Evolutionary conservation across 2,797 vertebrate genomes (phyloP).

Genomic region (Pangasius sanitwongsei): DNA sequence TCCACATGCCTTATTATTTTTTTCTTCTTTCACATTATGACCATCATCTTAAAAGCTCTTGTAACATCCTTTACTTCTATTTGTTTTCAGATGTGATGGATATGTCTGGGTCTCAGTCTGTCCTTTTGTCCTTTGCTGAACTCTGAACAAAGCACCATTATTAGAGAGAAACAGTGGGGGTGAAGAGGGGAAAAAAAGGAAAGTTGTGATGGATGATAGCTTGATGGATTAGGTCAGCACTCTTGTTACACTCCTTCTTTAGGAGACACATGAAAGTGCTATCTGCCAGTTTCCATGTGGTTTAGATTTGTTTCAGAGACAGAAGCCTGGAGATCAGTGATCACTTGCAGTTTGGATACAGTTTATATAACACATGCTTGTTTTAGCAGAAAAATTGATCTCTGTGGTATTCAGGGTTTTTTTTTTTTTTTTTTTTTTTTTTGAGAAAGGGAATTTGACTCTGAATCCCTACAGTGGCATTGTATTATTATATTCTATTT

Average conservation of each 20-base stretch:
- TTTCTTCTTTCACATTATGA: not conserved
- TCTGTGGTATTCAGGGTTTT: not conserved
- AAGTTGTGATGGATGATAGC: conserved; percentile 17
- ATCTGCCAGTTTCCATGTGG: conserved; percentile 33
- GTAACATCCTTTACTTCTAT: not conserved
- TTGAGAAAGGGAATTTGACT: not conserved
- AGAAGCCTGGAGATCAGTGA: not conserved
- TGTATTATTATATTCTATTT: not conserved
- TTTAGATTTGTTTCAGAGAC: conserved; percentile 26
- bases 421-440: not conserved
- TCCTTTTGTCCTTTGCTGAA: conserved; percentile 23
- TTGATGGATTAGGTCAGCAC: conserved; percentile 52
- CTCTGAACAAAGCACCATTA: conserved; percentile 49
- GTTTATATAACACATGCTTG: not conserved
- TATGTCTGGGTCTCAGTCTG: conserved; percentile 7
- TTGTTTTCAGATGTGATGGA: conserved; percentile 5
- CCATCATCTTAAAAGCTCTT: not conserved
- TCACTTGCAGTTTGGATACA: not conserved
- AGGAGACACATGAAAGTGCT: conserved; percentile 39
- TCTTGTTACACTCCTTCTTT: conserved; percentile 42
- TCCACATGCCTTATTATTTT: not conserved
- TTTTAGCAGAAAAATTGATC: not conserved
- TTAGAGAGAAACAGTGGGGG: conserved; percentile 20
- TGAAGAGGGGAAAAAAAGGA: conserved; percentile 10
- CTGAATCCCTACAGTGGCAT: not conserved